Conservation (phyloP, 1,140 invertebrate genomes). For the Campodea augens region DNA sequence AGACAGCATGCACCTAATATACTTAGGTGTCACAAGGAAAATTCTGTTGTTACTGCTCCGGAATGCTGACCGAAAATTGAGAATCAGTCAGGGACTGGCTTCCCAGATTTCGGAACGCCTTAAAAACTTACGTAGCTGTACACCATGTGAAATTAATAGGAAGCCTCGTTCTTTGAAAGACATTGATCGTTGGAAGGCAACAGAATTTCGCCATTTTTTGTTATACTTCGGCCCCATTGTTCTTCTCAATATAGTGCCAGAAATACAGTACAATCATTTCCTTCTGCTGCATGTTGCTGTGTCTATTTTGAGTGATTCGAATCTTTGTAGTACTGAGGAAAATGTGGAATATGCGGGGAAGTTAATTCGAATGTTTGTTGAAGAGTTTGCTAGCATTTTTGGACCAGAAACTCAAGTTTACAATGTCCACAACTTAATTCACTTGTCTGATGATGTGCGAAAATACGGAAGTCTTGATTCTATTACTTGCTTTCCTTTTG, state of each 20-base stretch:
- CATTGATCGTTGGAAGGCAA: slow-evolving; percentile 19
- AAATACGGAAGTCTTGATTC: slow-evolving; percentile 19
- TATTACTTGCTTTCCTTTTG: slow-evolving; percentile 22
- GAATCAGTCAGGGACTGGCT: slow-evolving; percentile 12
- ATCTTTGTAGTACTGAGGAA: neutral
- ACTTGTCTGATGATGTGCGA: slow-evolving; percentile 20
- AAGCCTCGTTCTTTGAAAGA: slow-evolving; percentile 15
- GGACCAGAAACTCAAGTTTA: slow-evolving; percentile 15
- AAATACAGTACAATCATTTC: slow-evolving; percentile 20
- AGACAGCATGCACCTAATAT: slow-evolving; percentile 25
- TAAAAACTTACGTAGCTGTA: slow-evolving; percentile 6
- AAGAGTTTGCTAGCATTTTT: slow-evolving; percentile 1
- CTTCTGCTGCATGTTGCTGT: slow-evolving; percentile 17
- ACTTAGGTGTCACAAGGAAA: slow-evolving; percentile 22
- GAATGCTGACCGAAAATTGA: slow-evolving; percentile 2
- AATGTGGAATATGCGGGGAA: slow-evolving; percentile 3
- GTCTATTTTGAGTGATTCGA: slow-evolving; percentile 11
- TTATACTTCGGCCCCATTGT: slow-evolving; percentile 23
- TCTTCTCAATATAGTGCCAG: slow-evolving; percentile 14
- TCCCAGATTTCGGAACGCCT: slow-evolving; percentile 2
- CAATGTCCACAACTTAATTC: slow-evolving; percentile 23
- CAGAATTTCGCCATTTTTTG: slow-evolving; percentile 22
- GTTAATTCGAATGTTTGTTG: slow-evolving; percentile 6
- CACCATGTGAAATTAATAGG: slow-evolving; percentile 16
- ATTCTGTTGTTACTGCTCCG: slow-evolving; percentile 19